Evolutionary conservation across 2,888 invertebrate species (phyloP), one percentile per base, ranked within the genome.

Genomic region (Dryomyza anilis): DNA sequence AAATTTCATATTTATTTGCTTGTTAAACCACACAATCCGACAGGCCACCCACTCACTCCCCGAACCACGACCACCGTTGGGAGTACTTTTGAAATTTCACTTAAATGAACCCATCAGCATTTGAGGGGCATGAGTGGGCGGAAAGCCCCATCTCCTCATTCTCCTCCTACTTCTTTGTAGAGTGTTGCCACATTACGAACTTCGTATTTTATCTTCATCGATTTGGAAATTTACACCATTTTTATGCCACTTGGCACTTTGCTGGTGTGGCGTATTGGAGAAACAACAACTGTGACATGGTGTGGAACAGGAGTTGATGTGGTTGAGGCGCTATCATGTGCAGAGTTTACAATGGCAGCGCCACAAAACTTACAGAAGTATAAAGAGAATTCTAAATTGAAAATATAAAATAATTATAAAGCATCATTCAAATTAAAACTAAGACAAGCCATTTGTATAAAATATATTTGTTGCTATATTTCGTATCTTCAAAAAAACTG

Each of bases 141-240:
- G n/a, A n/a, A n/a, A n/a, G n/a, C n/a, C n/a, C n/a, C n/a, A n/a
- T n/a, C n/a, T n/a, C n/a, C n/a, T n/a, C n/a, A n/a, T n/a, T n/a
- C n/a, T n/a, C n/a, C n/a, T n/a, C n/a, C n/a, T n/a, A n/a, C n/a
- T n/a, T n/a, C n/a, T n/a, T n/a, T n/a, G n/a, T n/a, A n/a, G n/a
- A n/a, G n/a, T n/a, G n/a, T n/a, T n/a, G n/a, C 61, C 63, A 21
- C 71, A 75, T 76, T 76, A 76, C 74, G 74, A 75, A 77, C 75
- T 76, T n/a, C n/a, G 76, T 75, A 78, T 76, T 77, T 78, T 76
- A 78, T 78, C 76, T 78, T 73, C 75, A 76, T 75, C 77, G 78
- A 77, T 76, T 76, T 75, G 71, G 71, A 74, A 78, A 77, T 77
- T 75, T 77, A 77, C 76, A 76, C 75, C 72, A 76, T 75, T 63